Evolutionary conservation across 2,888 invertebrate genomes (phyloP).

Genomic region (Chorisops tibialis): DNA sequence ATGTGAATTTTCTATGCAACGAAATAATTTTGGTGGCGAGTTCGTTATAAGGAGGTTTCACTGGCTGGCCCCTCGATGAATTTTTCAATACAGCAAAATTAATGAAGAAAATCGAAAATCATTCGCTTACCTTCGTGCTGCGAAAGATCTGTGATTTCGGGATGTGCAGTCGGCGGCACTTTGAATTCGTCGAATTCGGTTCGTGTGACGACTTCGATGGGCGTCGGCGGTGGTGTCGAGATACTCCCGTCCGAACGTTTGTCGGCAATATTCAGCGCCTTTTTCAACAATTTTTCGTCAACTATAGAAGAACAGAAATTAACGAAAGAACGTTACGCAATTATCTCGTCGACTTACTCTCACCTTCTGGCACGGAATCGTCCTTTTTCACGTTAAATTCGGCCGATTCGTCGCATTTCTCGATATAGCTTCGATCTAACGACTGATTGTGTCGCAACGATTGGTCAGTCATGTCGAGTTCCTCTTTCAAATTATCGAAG

Average conservation of each 20-base stretch:
- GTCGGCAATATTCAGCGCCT: slow-evolving; percentile 22
- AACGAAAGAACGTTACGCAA: no score
- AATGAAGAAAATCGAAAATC: no score
- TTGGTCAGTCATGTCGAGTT: slow-evolving; percentile 53
- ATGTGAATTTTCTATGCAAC: no score
- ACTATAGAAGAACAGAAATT: slow-evolving; percentile 17
- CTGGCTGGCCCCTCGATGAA: no score
- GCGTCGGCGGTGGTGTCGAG: slow-evolving; percentile 35
- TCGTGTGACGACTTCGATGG: slow-evolving; percentile 33
- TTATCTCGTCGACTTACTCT: background rate
- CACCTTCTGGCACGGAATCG: slow-evolving; percentile 28
- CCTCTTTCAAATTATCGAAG: slow-evolving; percentile 57
- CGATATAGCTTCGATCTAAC: slow-evolving; percentile 54
- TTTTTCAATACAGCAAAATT: no score
- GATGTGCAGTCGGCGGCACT: slow-evolving; percentile 35
- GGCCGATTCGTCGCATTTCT: slow-evolving; percentile 10
- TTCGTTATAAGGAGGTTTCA: no score
- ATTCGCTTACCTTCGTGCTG: slow-evolving; percentile 29
- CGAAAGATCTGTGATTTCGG: slow-evolving; percentile 31
- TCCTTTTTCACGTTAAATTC: slow-evolving; percentile 61
- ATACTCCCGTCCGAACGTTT: background rate
- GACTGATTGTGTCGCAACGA: slow-evolving; percentile 57
- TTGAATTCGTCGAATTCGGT: slow-evolving; percentile 28
- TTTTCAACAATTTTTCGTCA: slow-evolving; percentile 25
- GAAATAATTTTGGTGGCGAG: no score